Evolutionary conservation across 2,797 vertebrate species (phyloP).

Genomic region (Todus mexicanus): DNA sequence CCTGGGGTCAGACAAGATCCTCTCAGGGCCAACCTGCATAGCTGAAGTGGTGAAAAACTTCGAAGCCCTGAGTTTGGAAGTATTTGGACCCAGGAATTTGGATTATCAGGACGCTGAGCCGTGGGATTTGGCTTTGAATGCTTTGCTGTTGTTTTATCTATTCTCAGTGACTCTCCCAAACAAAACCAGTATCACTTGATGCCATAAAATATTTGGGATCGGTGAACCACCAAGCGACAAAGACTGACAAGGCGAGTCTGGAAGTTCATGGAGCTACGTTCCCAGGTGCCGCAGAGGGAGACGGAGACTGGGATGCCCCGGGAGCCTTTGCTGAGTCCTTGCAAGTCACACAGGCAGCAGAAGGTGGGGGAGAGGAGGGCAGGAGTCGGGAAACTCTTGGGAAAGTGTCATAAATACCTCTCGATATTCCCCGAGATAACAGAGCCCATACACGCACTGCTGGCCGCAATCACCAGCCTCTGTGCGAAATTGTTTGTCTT

Average conservation of each 20-base stretch:
- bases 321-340: not conserved
- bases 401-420: conserved; percentile 67
- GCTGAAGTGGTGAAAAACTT: not conserved
- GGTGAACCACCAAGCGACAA: not conserved
- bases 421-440: conserved; percentile 27
- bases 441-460: not conserved
- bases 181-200: not conserved
- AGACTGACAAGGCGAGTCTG: not conserved
- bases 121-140: not conserved
- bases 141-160: not conserved
- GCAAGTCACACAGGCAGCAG: not conserved
- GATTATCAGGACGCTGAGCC: not conserved
- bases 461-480: not conserved
- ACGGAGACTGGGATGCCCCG: not conserved
- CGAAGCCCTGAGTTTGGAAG: not conserved
- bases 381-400: conserved; percentile 45
- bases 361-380: not conserved
- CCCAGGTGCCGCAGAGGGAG: not conserved
- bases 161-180: not conserved
- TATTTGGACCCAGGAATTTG: not conserved
- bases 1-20: not conserved
- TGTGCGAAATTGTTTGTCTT: conserved; percentile 50
- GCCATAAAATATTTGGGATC: not conserved
- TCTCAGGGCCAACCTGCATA: not conserved
- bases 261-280: not conserved